phyloP scores from a whole-genome alignment of 2,888 invertebrate species.

The Psylliodes chrysocephalus region DNA sequence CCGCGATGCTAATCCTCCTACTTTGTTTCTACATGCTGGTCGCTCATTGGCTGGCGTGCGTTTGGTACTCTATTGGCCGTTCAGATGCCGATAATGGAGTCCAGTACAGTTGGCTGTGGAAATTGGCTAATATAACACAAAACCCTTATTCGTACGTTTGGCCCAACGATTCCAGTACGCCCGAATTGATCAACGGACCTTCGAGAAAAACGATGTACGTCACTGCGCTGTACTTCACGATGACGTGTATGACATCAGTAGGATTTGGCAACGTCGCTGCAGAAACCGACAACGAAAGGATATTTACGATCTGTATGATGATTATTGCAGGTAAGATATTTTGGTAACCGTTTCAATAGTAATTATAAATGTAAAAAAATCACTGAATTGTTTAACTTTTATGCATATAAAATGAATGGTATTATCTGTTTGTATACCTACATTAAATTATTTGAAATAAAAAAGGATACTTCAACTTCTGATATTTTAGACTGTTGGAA shows the following conservation, averaged over 20 bases:
- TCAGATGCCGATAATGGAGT: constrained; percentile 94
- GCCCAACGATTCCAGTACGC: constrained; percentile 85
- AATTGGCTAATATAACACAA: constrained; percentile 95
- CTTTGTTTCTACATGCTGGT: constrained; percentile 99
- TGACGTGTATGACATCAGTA: constrained; percentile 99
- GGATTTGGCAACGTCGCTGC: constrained; percentile 99
- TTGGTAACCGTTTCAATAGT: no score
- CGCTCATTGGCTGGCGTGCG: constrained; percentile 99
- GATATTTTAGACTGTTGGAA: no score
- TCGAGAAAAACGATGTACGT: constrained; percentile 95
- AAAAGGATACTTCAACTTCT: no score
- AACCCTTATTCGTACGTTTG: constrained; percentile 91
- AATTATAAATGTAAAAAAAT: no score
- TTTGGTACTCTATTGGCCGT: constrained; percentile 90
- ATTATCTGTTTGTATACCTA: no score
- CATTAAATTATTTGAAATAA: no score
- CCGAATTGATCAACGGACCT: constrained; percentile 91
- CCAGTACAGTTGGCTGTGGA: constrained; percentile 98
- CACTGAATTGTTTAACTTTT: no score
- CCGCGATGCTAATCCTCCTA: constrained; percentile 97
- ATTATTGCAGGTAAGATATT: constrained; percentile 96
- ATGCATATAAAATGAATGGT: no score
- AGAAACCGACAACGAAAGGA: constrained; percentile 98
- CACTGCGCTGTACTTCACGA: constrained; percentile 98
- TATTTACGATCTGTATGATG: constrained; percentile 99